These are phyloP conservation scores for Amorpha juglandis DNA, from an alignment of 2,888 invertebrate genomes.

Conservation along the genomic window DNA sequence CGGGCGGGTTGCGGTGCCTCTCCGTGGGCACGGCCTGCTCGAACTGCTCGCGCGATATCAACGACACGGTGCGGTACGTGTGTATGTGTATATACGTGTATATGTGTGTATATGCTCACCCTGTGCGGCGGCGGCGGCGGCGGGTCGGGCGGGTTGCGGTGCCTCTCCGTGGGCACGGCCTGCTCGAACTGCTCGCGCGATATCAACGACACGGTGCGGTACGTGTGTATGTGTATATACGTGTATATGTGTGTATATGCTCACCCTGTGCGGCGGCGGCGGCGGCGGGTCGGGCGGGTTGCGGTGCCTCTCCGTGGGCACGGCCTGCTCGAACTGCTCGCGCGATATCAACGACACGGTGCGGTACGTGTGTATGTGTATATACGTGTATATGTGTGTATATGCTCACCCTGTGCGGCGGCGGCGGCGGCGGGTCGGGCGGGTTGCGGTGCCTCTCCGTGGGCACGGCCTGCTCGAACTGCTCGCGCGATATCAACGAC, in stretches of 20 bases:
- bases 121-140: slow-evolving; percentile 89
- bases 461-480: slow-evolving; percentile 91
- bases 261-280: slow-evolving; percentile 86
- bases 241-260: no score
- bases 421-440: slow-evolving; percentile 91
- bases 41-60: slow-evolving; percentile 95
- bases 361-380: no score
- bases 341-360: slow-evolving; percentile 94
- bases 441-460: slow-evolving; percentile 88
- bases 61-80: no score
- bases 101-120: no score
- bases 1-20: slow-evolving; percentile 88
- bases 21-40: slow-evolving; percentile 89
- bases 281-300: slow-evolving; percentile 91
- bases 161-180: slow-evolving; percentile 86
- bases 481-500: slow-evolving; percentile 93
- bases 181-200: slow-evolving; percentile 95
- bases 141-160: slow-evolving; percentile 89
- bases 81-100: no score
- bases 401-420: slow-evolving; percentile 74
- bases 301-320: slow-evolving; percentile 85
- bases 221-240: no score
- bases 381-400: no score
- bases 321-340: slow-evolving; percentile 93
- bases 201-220: slow-evolving; percentile 94